Percentiles rank a stretch among this genome's conserved stretches.
These are phyloP conservation scores for Globia sparganii DNA, from an alignment of 2,888 invertebrate genomes.

Conservation along the genomic window DNA sequence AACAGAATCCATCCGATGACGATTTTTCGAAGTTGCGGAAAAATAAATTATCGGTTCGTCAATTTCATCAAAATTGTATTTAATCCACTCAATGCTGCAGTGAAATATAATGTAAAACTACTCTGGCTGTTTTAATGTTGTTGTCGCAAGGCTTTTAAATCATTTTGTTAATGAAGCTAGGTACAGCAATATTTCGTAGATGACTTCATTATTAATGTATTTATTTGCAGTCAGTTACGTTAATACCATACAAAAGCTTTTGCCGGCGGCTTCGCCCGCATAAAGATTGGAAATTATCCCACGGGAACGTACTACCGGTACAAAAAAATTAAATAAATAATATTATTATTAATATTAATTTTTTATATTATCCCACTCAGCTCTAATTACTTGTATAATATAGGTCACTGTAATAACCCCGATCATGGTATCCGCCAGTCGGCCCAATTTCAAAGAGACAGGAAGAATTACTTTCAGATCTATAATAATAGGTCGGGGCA, in stretches of 20 bases:
- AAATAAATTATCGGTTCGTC: conserved; percentile 33
- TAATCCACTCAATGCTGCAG: background rate
- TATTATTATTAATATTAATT: no score
- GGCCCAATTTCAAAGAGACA: background rate
- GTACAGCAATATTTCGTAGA: background rate
- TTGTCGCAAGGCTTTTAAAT: background rate
- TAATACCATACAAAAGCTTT: no score
- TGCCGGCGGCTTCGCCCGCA: background rate
- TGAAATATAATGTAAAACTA: conserved; percentile 13
- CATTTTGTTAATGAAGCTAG: background rate
- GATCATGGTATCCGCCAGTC: background rate
- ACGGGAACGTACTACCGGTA: background rate
- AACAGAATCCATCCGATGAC: conserved; percentile 20
- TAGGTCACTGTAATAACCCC: no score
- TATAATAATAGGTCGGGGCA: no score
- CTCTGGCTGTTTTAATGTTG: no score
- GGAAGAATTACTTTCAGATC: background rate
- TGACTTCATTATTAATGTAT: background rate
- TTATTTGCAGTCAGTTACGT: background rate
- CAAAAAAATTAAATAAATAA: no score
- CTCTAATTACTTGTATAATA: no score
- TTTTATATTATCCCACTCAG: no score
- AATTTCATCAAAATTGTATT: conserved; percentile 42
- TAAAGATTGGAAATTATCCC: background rate
- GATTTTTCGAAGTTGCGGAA: conserved; percentile 35